Conservation (phyloP, 2,797 vertebrate genomes). For the Dendrocincla tyrannina region DNA sequence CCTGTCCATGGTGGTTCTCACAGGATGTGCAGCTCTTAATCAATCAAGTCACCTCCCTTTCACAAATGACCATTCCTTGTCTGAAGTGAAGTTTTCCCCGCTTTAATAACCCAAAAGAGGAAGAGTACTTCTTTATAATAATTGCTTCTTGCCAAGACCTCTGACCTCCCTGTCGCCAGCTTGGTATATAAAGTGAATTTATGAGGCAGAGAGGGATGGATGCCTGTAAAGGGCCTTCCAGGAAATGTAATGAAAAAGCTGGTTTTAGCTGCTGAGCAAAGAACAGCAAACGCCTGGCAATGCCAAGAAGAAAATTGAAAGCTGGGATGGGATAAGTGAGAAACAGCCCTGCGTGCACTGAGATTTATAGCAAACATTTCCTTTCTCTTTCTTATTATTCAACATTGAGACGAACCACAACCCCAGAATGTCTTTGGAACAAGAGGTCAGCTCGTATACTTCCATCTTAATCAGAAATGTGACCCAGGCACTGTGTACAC, state of each 20-base stretch:
- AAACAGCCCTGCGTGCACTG: background rate
- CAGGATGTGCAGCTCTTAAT: background rate
- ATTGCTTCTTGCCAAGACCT: slow-evolving; percentile 48
- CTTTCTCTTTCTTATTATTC: slow-evolving; percentile 60
- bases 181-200: slow-evolving; percentile 68
- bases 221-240: slow-evolving; percentile 46
- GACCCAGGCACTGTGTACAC: background rate
- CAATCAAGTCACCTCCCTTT: background rate
- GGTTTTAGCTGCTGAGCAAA: slow-evolving; percentile 57
- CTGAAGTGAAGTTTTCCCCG: background rate
- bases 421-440: background rate
- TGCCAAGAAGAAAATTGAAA: slow-evolving; percentile 64
- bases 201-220: slow-evolving; percentile 46
- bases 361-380: slow-evolving; percentile 57
- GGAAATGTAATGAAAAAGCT: slow-evolving; percentile 68
- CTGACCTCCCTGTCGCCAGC: background rate
- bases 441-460: background rate
- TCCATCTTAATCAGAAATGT: slow-evolving; percentile 12
- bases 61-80: background rate
- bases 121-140: slow-evolving; percentile 35
- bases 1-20: background rate
- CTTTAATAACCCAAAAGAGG: slow-evolving; percentile 10
- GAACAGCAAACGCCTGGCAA: slow-evolving; percentile 29
- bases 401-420: slow-evolving; percentile 32
- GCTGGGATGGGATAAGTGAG: slow-evolving; percentile 14